Evolutionary conservation across 2,797 vertebrate species (phyloP).

Genomic region (Manis javanica): DNA sequence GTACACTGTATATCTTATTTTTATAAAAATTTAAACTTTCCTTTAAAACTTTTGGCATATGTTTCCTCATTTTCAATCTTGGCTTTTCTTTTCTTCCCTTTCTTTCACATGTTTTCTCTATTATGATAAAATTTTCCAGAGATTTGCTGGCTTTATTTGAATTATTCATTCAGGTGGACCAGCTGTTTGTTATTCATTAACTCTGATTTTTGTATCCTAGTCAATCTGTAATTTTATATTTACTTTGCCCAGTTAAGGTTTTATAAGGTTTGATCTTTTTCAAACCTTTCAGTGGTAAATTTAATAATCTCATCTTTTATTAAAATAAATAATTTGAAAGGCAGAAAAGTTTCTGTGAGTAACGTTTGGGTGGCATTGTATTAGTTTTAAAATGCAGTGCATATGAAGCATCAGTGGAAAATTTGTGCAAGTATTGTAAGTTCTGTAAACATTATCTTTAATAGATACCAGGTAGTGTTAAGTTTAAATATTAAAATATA

Average conservation of each 20-base stretch:
- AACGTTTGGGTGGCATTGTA: not conserved
- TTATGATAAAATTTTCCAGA: not conserved
- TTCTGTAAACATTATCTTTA: slow-evolving; percentile 27
- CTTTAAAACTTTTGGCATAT: not conserved
- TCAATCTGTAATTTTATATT: not conserved
- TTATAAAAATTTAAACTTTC: not conserved
- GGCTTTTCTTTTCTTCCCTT: not conserved
- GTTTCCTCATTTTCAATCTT: not conserved
- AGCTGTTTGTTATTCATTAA: not conserved
- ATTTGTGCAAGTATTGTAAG: not conserved
- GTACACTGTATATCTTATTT: not conserved
- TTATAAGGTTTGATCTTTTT: not conserved
- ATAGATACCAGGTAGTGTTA: not conserved
- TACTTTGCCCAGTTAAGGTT: not conserved
- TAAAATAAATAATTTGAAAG: not conserved
- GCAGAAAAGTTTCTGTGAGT: not conserved
- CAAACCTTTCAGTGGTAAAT: not conserved
- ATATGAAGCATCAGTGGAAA: not conserved
- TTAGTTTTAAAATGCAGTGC: not conserved
- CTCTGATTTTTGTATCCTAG: not conserved
- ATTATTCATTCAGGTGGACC: not conserved
- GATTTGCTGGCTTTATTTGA: not conserved
- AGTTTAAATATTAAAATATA: slow-evolving; percentile 22
- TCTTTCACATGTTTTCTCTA: not conserved
- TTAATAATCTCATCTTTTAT: not conserved